Percentiles rank a stretch among this genome's conserved stretches.
These are phyloP conservation scores for Epicampocera succincta DNA, from an alignment of 2,888 invertebrate genomes.

Conservation along the genomic window DNA sequence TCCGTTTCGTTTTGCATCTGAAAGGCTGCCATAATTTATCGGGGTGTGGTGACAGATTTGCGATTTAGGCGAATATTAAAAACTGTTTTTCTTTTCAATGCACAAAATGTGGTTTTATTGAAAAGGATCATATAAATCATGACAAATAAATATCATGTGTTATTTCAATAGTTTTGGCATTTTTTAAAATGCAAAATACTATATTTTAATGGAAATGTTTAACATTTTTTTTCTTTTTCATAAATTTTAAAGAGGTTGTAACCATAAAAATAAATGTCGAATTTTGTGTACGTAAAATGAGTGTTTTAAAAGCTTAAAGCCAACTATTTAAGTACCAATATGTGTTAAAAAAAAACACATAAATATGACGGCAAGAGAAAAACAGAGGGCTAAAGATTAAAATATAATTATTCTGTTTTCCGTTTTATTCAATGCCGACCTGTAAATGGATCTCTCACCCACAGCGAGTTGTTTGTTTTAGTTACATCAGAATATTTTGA, in stretches of 20 bases:
- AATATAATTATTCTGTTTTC: too few relatives aligned
- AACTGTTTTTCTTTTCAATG: conserved; percentile 9
- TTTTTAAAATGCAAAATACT: not conserved
- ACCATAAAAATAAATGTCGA: conserved; percentile 2
- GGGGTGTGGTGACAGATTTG: conserved; percentile 42
- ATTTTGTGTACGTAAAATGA: conserved; percentile 13
- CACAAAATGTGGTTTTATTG: conserved; percentile 45
- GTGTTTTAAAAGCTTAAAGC: not conserved
- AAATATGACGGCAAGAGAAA: too few relatives aligned
- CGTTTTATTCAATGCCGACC: too few relatives aligned
- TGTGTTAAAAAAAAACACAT: too few relatives aligned
- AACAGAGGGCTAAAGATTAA: too few relatives aligned
- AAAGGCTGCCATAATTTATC: conserved; percentile 27
- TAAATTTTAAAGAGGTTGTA: not conserved
- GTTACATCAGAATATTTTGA: too few relatives aligned
- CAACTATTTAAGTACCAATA: too few relatives aligned
- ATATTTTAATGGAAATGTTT: conserved; percentile 41
- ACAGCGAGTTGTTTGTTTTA: too few relatives aligned
- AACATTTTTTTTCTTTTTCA: too few relatives aligned
- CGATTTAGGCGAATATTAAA: conserved; percentile 41
- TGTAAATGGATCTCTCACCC: too few relatives aligned
- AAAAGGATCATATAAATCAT: conserved; percentile 25
- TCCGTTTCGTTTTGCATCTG: not conserved
- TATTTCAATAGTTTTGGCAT: not conserved
- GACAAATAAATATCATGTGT: conserved; percentile 19